phyloP scores from a whole-genome alignment of 2,888 invertebrate genomes.

The Caenorhabditis japonica region DNA sequence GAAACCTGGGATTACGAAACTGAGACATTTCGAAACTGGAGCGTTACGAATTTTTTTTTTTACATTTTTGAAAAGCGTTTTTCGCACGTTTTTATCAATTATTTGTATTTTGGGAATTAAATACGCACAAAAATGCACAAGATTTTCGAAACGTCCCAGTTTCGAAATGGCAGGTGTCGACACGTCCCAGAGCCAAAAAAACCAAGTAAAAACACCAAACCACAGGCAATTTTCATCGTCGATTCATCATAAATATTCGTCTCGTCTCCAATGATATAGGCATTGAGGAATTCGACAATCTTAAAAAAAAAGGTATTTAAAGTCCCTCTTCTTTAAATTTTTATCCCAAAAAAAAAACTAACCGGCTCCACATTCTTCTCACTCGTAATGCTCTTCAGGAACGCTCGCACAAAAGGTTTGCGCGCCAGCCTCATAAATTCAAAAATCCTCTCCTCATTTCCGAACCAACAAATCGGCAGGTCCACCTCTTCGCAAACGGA shows the following conservation, averaged over 20 bases:
- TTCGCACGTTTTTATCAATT: too few species aligned
- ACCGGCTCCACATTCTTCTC: slow-evolving; percentile 10
- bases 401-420: slow-evolving; percentile 1
- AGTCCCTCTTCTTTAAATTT: neutral
- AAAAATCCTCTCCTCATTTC: neutral
- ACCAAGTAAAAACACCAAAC: too few species aligned
- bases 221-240: too few species aligned
- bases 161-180: too few species aligned
- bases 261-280: slow-evolving; percentile 15
- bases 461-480: slow-evolving; percentile 15
- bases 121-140: too few species aligned
- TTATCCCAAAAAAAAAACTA: neutral
- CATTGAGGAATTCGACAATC: slow-evolving; percentile 17
- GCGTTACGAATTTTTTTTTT: too few species aligned
- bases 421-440: neutral
- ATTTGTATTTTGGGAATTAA: too few species aligned
- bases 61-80: too few species aligned
- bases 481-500: slow-evolving; percentile 1
- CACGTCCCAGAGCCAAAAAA: too few species aligned
- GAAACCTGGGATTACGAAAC: too few species aligned
- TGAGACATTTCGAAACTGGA: too few species aligned
- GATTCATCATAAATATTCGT: slow-evolving; percentile 4
- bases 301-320: neutral
- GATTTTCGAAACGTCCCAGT: too few species aligned
- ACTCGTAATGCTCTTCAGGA: slow-evolving; percentile 10